Evolutionary conservation across 2,113 vertebrate genomes (phyloP), one percentile per base, ranked within the genome.

Genomic region (Boulengeromyrus knoepffleri): DNA sequence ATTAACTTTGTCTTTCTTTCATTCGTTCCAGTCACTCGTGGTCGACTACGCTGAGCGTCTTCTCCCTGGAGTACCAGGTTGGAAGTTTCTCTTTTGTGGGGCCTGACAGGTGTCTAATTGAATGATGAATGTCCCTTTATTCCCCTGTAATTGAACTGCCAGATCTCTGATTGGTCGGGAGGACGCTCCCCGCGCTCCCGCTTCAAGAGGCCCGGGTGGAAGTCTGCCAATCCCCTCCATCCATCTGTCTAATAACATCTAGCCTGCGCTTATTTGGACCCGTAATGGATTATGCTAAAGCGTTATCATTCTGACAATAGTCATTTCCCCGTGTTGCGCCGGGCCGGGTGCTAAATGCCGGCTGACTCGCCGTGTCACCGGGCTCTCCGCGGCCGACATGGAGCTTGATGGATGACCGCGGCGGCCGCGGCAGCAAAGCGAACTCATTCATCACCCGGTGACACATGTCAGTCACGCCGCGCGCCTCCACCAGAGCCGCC

Each of bases 101-200:
- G 97, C 96, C 96, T 99, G 99, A 99, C 99, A 99, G 99, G 97
- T 99, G 99, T 98, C 98, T 99, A 99, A 99, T 99, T 99, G 99
- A 99, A 99, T 99, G 99, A 99, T 99, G 99, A 99, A 99, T 99
- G 99, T 99, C 97, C 98, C 98, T 99, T 99, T 99, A 99, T 99
- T 99, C 98, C 98, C 99, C 98, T 99, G 99, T 99, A 99, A 99
- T 99, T 99, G 99, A 99, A 99, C 98, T 99, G 98, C 98, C 99
- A 99, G 98, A 97, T 97, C 97, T 97, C 97, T 98, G 98, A 99
- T 99, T 99, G 98, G 98, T 98, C 97, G 97, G 97, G 98, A 98
- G 97, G 97, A 97, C 97, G 94, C 96, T 96, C 96, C 94, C 95
- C 95, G 53, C 80, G 87, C 90, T 89, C 92, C 92, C 97, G 97